Conservation (phyloP, 2,888 invertebrate species). For the Heliconius ismenius region DNA sequence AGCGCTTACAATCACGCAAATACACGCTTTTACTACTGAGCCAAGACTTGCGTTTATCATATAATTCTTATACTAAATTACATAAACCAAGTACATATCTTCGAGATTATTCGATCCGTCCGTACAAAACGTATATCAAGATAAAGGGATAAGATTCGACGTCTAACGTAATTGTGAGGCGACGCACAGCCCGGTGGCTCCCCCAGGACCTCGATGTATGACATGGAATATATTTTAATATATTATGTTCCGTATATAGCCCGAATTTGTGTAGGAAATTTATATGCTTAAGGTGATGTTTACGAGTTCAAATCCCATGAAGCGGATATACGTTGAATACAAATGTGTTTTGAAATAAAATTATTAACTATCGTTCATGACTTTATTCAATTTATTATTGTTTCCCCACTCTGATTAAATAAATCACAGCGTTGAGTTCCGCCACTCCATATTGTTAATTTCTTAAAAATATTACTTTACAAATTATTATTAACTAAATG, state of each 20-base stretch:
- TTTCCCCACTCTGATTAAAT: no score
- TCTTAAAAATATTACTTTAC: no score
- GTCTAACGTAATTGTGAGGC: constrained; percentile 20
- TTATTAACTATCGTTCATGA: not conserved
- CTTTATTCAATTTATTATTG: no score
- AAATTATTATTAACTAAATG: no score
- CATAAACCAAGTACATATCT: not conserved
- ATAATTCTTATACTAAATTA: not conserved
- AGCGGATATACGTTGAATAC: not conserved
- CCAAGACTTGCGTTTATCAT: no score
- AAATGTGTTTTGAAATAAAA: not conserved
- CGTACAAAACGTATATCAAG: constrained; percentile 4
- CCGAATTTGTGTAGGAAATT: not conserved
- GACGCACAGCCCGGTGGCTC: constrained; percentile 10
- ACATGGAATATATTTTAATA: constrained; percentile 25
- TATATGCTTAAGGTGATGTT: not conserved
- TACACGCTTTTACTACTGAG: no score
- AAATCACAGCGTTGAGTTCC: no score
- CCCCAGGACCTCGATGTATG: constrained; percentile 9
- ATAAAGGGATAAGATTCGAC: not conserved
- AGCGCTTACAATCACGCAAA: no score
- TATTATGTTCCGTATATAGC: not conserved
- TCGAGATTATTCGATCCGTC: not conserved
- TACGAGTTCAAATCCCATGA: not conserved
- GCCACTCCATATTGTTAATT: no score